A percentile compares a stretch with the other conserved stretches of the same genome.
Conservation (phyloP, 1,140 invertebrate species). For the Phymorhynchus buccinoides region DNA sequence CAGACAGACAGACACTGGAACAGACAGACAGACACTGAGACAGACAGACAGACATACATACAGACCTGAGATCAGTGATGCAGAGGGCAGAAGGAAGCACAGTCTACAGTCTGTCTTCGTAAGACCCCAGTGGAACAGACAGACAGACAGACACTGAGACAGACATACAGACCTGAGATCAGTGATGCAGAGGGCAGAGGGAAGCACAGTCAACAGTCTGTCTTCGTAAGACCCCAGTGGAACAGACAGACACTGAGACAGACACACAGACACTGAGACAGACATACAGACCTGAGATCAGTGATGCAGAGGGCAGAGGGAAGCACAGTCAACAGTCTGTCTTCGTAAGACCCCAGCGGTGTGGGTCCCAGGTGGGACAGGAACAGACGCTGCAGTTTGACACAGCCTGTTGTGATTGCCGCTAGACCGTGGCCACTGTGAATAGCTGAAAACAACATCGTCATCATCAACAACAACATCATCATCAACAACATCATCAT, state of each 20-base stretch:
- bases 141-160: too few relatives aligned
- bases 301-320: conserved; percentile 37
- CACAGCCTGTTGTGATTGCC: conserved; percentile 41
- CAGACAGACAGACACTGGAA: too few relatives aligned
- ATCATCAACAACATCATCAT: too few relatives aligned
- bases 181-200: too few relatives aligned
- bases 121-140: conserved; percentile 29
- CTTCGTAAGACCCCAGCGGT: conserved; percentile 26
- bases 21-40: neutral
- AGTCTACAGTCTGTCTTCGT: too few relatives aligned
- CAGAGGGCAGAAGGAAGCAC: too few relatives aligned
- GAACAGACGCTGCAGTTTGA: conserved; percentile 36
- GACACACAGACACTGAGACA: neutral
- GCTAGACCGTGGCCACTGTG: conserved; percentile 37
- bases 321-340: conserved; percentile 38
- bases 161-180: too few relatives aligned
- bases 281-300: conserved; percentile 46
- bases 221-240: conserved; percentile 36
- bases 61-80: too few relatives aligned
- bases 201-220: too few relatives aligned
- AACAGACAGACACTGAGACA: too few relatives aligned
- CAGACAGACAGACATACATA: too few relatives aligned
- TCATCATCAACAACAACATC: too few relatives aligned
- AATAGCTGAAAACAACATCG: conserved; percentile 37
- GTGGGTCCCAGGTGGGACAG: conserved; percentile 48